A percentile compares a stretch with the other conserved stretches of the same genome.
These are phyloP conservation scores for Phania funesta DNA, from an alignment of 2,888 invertebrate genomes.

Conservation along the genomic window DNA sequence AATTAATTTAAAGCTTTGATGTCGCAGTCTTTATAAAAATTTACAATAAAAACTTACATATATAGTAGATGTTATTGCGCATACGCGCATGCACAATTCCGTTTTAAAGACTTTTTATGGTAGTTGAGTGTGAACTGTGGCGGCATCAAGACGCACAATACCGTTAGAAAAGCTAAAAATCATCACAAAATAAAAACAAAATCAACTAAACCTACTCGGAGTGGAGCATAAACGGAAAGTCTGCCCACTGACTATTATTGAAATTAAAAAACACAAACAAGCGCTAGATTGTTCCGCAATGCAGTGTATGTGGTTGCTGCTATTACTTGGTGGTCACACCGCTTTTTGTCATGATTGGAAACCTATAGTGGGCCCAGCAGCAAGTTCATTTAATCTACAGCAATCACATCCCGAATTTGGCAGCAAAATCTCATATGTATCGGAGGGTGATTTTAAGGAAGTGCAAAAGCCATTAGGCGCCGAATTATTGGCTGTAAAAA, in stretches of 20 bases:
- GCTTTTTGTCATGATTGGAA: slow-evolving; percentile 71
- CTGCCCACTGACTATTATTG: neutral
- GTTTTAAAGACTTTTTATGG: slow-evolving; percentile 54
- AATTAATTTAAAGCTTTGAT: slow-evolving; percentile 45
- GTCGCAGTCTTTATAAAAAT: slow-evolving; percentile 6
- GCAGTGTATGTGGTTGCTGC: slow-evolving; percentile 44
- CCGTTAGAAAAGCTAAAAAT: slow-evolving; percentile 28
- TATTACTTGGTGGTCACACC: slow-evolving; percentile 31
- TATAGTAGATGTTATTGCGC: slow-evolving; percentile 43
- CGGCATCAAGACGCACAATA: slow-evolving; percentile 65
- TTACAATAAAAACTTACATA: slow-evolving; percentile 33
- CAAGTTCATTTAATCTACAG: slow-evolving; percentile 74
- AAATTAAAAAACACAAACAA: slow-evolving; percentile 13
- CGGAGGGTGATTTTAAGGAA: slow-evolving; percentile 44
- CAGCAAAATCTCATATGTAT: slow-evolving; percentile 59
- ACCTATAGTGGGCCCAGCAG: slow-evolving; percentile 71
- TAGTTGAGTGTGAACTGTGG: slow-evolving; percentile 67
- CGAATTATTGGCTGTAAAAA: slow-evolving; percentile 46
- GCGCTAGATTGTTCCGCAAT: slow-evolving; percentile 35
- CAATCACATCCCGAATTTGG: slow-evolving; percentile 78
- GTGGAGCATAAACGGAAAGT: neutral
- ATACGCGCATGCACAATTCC: slow-evolving; percentile 53
- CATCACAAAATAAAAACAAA: slow-evolving; percentile 32
- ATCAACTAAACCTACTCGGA: neutral
- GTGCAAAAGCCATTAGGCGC: slow-evolving; percentile 36